A percentile compares a stretch with the other conserved stretches of the same genome.
Conservation (phyloP, 2,797 vertebrate genomes). For the Chelidonichthys spinosus region DNA sequence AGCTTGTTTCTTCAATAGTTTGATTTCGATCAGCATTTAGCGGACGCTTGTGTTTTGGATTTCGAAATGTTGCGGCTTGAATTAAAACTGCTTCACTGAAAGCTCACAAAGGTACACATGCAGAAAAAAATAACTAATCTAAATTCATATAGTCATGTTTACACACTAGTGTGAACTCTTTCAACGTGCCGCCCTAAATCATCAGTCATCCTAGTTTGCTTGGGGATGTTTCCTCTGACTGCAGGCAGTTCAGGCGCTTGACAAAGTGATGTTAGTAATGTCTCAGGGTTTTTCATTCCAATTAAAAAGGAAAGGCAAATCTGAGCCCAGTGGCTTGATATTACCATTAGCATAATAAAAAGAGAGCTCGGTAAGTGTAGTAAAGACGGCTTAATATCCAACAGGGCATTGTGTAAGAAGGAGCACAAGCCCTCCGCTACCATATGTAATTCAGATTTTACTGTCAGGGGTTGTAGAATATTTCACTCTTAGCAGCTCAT, state of each 20-base stretch:
- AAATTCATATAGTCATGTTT: slow-evolving; percentile 1
- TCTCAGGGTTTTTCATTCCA: slow-evolving; percentile 53
- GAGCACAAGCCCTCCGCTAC: slow-evolving; percentile 52
- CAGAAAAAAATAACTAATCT: neutral
- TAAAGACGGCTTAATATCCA: slow-evolving; percentile 71
- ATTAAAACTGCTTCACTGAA: slow-evolving; percentile 23
- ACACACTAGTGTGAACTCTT: slow-evolving; percentile 20
- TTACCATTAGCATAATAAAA: slow-evolving; percentile 70
- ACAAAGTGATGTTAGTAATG: slow-evolving; percentile 58
- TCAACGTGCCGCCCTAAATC: slow-evolving; percentile 31
- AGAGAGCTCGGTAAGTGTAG: slow-evolving; percentile 57
- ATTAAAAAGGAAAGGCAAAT: slow-evolving; percentile 64
- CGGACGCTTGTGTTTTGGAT: slow-evolving; percentile 10
- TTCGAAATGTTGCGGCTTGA: slow-evolving; percentile 22
- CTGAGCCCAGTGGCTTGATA: slow-evolving; percentile 56
- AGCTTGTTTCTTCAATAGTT: slow-evolving; percentile 29
- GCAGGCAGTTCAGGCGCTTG: slow-evolving; percentile 37
- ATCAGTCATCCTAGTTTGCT: slow-evolving; percentile 36
- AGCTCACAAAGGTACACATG: slow-evolving; percentile 9
- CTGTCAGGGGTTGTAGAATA: slow-evolving; percentile 36
- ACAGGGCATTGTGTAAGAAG: slow-evolving; percentile 46
- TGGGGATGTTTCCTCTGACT: slow-evolving; percentile 61
- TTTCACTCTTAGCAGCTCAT: slow-evolving; percentile 16
- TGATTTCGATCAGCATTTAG: neutral
- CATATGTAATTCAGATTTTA: slow-evolving; percentile 58